phyloP scores from a whole-genome alignment of 2,113 vertebrate species.

The Azemiops feae region DNA sequence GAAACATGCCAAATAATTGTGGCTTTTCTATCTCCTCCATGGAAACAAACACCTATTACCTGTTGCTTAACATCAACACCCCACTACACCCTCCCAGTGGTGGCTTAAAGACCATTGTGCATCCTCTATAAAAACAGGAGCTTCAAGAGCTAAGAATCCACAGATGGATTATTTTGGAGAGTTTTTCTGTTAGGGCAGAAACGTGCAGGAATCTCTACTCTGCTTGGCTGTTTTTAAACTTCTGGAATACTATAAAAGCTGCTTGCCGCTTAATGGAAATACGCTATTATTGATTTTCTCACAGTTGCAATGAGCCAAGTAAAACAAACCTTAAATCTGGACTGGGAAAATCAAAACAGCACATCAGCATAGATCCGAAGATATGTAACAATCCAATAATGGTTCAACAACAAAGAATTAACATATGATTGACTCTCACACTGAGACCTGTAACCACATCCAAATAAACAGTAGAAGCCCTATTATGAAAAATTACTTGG shows the following conservation, averaged over 20 bases:
- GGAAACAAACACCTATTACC: background rate
- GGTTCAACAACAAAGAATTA: conserved; percentile 11
- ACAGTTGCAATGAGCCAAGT: conserved; percentile 8
- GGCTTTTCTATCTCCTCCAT: background rate
- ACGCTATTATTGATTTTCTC: conserved; percentile 30
- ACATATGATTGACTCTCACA: conserved; percentile 7
- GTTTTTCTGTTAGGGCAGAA: background rate
- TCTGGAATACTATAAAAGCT: conserved; percentile 11
- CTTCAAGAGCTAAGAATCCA: background rate
- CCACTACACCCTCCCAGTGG: background rate
- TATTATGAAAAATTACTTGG: background rate
- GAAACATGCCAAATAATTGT: background rate
- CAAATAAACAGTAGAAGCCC: background rate
- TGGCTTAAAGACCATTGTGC: too few relatives aligned
- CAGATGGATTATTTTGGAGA: conserved; percentile 2
- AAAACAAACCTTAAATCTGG: conserved; percentile 16
- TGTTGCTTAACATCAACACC: background rate
- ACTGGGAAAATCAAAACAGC: background rate
- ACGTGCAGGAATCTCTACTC: conserved; percentile 1
- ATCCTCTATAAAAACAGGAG: background rate
- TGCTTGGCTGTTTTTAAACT: conserved; percentile 22
- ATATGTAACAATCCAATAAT: background rate
- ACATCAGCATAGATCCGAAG: background rate
- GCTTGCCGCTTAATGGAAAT: conserved; percentile 19
- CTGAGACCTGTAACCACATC: background rate